phyloP scores from a whole-genome alignment of 1,140 invertebrate species.

The Bombus pascuorum region DNA sequence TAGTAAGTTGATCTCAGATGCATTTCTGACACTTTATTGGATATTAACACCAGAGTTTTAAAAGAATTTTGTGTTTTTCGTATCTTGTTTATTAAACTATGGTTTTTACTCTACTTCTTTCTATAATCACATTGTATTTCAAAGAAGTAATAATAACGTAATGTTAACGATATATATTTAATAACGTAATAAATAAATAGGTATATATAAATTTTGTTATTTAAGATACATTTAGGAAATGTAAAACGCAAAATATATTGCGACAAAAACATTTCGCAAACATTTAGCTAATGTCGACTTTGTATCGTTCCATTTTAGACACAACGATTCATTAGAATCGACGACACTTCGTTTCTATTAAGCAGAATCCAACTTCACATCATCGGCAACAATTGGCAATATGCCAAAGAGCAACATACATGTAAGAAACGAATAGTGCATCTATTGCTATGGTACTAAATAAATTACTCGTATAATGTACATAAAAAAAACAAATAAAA shows the following conservation, averaged over 20 bases:
- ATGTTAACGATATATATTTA: background rate
- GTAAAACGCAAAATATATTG: background rate
- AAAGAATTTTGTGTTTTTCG: background rate
- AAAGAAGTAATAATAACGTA: background rate
- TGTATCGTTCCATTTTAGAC: slow-evolving; percentile 4
- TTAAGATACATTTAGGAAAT: background rate
- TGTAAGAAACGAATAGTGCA: slow-evolving; percentile 15
- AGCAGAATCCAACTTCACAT: background rate
- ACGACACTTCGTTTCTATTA: background rate
- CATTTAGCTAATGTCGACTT: background rate
- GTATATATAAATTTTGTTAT: background rate
- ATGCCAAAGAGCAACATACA: slow-evolving; percentile 25
- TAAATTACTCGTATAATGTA: slow-evolving; percentile 42
- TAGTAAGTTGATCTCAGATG: background rate
- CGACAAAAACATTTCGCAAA: background rate
- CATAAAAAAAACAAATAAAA: background rate
- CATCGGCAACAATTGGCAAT: slow-evolving; percentile 38
- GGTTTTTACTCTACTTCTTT: background rate
- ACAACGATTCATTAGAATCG: slow-evolving; percentile 10
- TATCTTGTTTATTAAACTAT: background rate
- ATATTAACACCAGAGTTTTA: background rate
- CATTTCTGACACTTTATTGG: background rate
- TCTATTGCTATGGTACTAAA: slow-evolving; percentile 33
- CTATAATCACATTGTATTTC: background rate
- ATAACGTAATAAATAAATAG: background rate